Base-by-base conservation (phyloP, 2,113 vertebrate genomes). In the Plotosus lineatus region DNA sequence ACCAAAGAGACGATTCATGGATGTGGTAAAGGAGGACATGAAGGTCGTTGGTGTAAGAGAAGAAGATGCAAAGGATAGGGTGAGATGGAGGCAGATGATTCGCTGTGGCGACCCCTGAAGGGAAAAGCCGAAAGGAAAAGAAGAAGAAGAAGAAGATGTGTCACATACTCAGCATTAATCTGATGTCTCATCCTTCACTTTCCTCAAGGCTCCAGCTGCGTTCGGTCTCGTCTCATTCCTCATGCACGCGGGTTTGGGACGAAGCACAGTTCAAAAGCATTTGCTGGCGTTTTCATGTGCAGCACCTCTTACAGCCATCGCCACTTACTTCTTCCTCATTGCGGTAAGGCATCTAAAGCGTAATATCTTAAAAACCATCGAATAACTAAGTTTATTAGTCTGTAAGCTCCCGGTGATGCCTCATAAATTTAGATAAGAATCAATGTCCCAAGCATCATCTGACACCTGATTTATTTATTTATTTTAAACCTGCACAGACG, bases 161-260 rank as follows among this genome's bases (percentile, higher is more conserved):
- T n/a, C n/a, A n/a, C n/a, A n/a, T n/a, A n/a, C n/a, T n/a, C n/a
- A n/a, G n/a, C n/a, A n/a, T n/a, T n/a, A n/a, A n/a, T n/a, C n/a
- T n/a, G n/a, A n/a, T 31, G 0, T 46, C 15, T 46, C 14, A 12
- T 23, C 8, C 19, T 69, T 51, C 36, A 2, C 58, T 60, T 8
- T 86, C 14, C 15, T 26, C 4, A 28, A 95, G 93, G 94, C 92
- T 6, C 94, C 93, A 14, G 92, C 94, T 0, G 92, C 94, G 4
- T 95, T 95, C 38, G 94, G 92, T 11, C 83, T 95, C 79, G 94
- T 95, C 69, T 92, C 94, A 17, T 94, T 93, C 72, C 89, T 94
- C 78, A 87, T 95, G 92, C 93, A 94, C 0, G 85, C 90, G 6
- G 93, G 93, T 50, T 85, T 94, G 8, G 92, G 94, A 71, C 92